Conservation (phyloP, 2,797 vertebrate species). For the Platyrinchus mystaceus region DNA sequence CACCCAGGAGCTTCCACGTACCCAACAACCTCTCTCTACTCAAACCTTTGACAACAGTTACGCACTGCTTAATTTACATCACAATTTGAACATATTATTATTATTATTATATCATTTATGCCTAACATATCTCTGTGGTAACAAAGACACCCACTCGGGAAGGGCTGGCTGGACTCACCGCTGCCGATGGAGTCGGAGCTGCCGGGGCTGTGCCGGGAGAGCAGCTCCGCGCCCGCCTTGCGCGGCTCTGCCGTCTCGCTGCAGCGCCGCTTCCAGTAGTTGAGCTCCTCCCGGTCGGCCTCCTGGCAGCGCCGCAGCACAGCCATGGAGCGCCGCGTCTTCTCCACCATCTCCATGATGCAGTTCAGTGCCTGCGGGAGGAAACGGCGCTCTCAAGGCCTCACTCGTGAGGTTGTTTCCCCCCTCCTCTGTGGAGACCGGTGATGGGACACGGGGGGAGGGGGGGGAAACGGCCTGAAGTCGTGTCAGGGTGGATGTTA, state of each 20-base stretch:
- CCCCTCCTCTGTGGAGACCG: fast-evolving
- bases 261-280: conserved; percentile 93
- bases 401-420: fast-evolving
- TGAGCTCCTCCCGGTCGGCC: conserved; percentile 94
- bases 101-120: neutral
- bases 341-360: conserved; percentile 99
- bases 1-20: neutral
- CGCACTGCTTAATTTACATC: neutral
- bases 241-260: conserved; percentile 90
- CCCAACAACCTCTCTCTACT: fast-evolving
- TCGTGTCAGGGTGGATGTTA: neutral
- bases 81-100: neutral
- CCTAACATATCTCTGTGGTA: neutral
- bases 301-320: conserved; percentile 97
- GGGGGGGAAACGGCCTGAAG: neutral
- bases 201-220: conserved; percentile 90
- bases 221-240: conserved; percentile 81
- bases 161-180: conserved; percentile 69
- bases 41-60: neutral
- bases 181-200: conserved; percentile 79
- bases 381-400: no score
- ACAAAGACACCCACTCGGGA: neutral
- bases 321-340: conserved; percentile 92
- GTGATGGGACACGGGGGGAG: neutral
- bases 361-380: conserved; percentile 89